phyloP scores from a whole-genome alignment of 37 sponge, comb jelly and placozoan species.

The Beroe ovata region DNA sequence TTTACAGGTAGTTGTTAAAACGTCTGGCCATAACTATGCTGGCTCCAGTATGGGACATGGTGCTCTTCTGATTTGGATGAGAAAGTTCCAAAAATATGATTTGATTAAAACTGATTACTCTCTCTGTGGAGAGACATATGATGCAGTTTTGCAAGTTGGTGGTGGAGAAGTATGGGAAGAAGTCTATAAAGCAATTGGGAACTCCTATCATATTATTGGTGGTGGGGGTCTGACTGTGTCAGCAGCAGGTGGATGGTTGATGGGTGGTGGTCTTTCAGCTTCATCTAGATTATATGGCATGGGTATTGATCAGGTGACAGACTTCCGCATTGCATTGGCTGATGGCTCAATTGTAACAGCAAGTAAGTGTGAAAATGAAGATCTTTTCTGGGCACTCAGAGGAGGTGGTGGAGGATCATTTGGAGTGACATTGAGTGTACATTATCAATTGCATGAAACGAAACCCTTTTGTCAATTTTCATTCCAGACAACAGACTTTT shows the following conservation, averaged over 20 bases:
- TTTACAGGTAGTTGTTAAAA: constrained; percentile 49
- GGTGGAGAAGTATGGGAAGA: constrained; percentile 47
- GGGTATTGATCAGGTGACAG: constrained; percentile 67
- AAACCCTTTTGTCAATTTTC: constrained; percentile 46
- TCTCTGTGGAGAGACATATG: constrained; percentile 10
- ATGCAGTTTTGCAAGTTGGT: constrained; percentile 37
- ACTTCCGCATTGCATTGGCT: constrained; percentile 69
- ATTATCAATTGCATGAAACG: constrained; percentile 31
- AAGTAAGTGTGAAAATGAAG: constrained; percentile 65
- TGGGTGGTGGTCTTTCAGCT: constrained; percentile 47
- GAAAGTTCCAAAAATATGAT: constrained; percentile 10
- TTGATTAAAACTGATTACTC: not conserved
- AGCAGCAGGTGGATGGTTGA: constrained; percentile 65
- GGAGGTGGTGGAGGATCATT: constrained; percentile 77
- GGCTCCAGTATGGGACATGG: constrained; percentile 63
- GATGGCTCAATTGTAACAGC: constrained; percentile 69
- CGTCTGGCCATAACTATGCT: constrained; percentile 46
- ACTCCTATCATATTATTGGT: constrained; percentile 11
- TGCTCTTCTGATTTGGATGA: constrained; percentile 60
- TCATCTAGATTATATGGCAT: constrained; percentile 65
- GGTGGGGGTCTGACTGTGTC: constrained; percentile 53
- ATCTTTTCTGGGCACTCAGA: constrained; percentile 72
- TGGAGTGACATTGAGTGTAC: constrained; percentile 51
- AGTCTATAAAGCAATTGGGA: constrained; percentile 33
- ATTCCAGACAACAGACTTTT: not conserved